phyloP scores from a whole-genome alignment of 2,888 invertebrate genomes.

The Saturnia pavonia region DNA sequence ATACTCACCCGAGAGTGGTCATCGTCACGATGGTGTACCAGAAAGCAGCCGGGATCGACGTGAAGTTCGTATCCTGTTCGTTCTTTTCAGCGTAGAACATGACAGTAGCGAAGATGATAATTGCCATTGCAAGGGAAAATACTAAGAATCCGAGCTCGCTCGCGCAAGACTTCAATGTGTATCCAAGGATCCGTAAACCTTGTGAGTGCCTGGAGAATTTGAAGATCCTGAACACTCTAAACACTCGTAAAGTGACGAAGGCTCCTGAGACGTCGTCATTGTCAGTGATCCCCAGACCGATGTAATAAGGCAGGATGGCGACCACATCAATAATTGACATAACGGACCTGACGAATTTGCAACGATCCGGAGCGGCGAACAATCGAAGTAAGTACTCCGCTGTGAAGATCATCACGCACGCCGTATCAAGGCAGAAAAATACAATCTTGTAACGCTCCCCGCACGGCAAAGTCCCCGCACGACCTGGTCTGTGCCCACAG shows the following conservation, averaged over 20 bases:
- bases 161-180: constrained; percentile 99
- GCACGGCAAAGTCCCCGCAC: constrained; percentile 94
- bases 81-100: constrained; percentile 99
- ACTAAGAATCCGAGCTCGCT: constrained; percentile 99
- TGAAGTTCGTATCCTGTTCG: constrained; percentile 97
- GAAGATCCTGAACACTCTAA: constrained; percentile 99
- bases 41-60: constrained; percentile 99
- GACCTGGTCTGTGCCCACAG: constrained; percentile 93
- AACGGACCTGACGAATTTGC: constrained; percentile 98
- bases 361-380: constrained; percentile 99
- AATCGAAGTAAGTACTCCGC: constrained; percentile 97
- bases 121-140: constrained; percentile 99
- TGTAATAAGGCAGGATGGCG: constrained; percentile 99
- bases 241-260: constrained; percentile 98
- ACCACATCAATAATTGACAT: constrained; percentile 99
- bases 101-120: constrained; percentile 99
- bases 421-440: constrained; percentile 99
- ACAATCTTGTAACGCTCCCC: constrained; percentile 99
- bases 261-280: constrained; percentile 99
- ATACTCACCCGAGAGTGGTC: constrained; percentile 98
- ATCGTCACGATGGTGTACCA: constrained; percentile 99
- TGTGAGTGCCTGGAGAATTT: constrained; percentile 99
- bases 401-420: constrained; percentile 99
- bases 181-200: constrained; percentile 98
- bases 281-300: constrained; percentile 98